phyloP scores from a whole-genome alignment of 2,797 vertebrate genomes.

The Champsocephalus gunnari region DNA sequence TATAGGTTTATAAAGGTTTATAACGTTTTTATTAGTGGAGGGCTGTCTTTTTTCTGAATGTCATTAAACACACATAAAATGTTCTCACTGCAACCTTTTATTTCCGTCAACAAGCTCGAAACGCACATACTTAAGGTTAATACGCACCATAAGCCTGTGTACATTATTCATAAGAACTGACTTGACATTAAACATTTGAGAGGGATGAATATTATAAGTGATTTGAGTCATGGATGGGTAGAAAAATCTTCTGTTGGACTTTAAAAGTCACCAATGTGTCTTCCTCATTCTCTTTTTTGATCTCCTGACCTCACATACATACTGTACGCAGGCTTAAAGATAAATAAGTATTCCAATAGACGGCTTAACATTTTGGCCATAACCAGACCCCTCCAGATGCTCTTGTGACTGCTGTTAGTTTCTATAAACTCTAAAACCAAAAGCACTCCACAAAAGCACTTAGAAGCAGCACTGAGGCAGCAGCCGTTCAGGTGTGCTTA shows the following conservation, averaged over 20 bases:
- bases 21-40: background rate
- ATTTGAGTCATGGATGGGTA: constrained; percentile 33
- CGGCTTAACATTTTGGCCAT: constrained; percentile 41
- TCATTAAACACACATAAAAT: background rate
- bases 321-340: constrained; percentile 26
- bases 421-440: constrained; percentile 49
- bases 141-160: background rate
- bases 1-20: background rate
- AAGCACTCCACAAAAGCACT: constrained; percentile 54
- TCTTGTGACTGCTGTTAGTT: constrained; percentile 42
- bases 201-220: constrained; percentile 32
- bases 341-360: constrained; percentile 14
- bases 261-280: constrained; percentile 26
- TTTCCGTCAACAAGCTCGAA: constrained; percentile 9
- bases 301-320: constrained; percentile 14
- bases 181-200: constrained; percentile 28
- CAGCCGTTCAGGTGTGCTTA: constrained; percentile 59
- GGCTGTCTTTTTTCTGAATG: background rate
- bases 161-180: constrained; percentile 27
- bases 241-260: constrained; percentile 31
- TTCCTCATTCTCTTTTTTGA: background rate
- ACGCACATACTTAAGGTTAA: constrained; percentile 5
- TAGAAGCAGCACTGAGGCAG: constrained; percentile 29
- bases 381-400: constrained; percentile 49
- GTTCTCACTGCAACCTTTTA: constrained; percentile 1